Evolutionary conservation across 2,888 invertebrate genomes (phyloP), one percentile per base, ranked within the genome.

Genomic region (Ellobium chinense): DNA sequence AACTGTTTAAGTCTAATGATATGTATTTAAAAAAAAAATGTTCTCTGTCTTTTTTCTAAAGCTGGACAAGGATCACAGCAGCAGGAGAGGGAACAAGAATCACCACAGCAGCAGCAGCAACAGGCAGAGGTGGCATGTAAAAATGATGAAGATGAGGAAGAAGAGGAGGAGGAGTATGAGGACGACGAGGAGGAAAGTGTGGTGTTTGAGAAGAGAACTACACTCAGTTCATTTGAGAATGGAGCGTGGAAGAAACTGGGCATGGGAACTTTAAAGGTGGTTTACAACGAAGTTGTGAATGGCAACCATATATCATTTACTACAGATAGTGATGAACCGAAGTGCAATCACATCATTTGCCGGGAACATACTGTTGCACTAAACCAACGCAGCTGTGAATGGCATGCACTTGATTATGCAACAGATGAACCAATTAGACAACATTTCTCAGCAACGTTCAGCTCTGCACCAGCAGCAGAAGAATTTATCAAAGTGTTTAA

Each of bases 281-380:
- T 78, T 9, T 88, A 86, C 75, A 87, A 90, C 80, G 88, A 88
- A 4, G 89, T 89, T 36, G 73, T 87, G 4, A 86, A 85, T 39
- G 87, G 84, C 18, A 80, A 86, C 76, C 80, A 84, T 3, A 72
- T 91, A 9, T 39, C 66, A 7, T 87, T 91, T 82, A 60, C 73
- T 37, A 83, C 81, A 0, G 89, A 90, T 69, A 79, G 86, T 5
- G 80, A 80, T 3, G 78, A 74, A 4, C 68, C 58, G 54, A 54
- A 87, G 27, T 89, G 89, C 77, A 90, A 85, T 76, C 91, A 91
- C 81, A 80, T 90, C 76, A 88, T 91, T 58, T 85, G 86, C 39
- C 82, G 78, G 36, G 89, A 89, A 76, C 85, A 86, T 46, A 37
- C 27, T 9, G 18, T 74, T 3, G n/a, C 12, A n/a, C 29, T 69